Base-by-base conservation (phyloP, 1,140 invertebrate species). In the Wiebesia pumilae region DNA sequence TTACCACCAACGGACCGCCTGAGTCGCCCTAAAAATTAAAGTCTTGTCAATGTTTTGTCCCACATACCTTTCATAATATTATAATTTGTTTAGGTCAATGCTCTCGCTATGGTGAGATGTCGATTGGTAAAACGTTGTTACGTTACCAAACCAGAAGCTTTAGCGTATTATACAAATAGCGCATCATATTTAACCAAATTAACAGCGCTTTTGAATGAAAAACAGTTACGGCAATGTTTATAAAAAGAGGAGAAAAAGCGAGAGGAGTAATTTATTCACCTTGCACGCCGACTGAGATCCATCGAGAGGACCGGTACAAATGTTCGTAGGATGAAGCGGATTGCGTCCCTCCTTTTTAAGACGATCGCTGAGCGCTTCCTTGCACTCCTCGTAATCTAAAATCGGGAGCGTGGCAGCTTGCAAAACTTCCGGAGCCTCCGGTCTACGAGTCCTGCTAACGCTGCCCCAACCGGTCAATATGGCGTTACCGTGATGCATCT, bases 1-100 rank as follows among this genome's bases (percentile, higher is more conserved):
- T 78, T 65, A 95, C 91, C 47, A 95, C 94, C 35, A 96, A 89
- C 19, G 96, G 96, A 71, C 96, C 96, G 38, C 96, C 96, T 16
- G 96, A 96, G 88, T 97, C 96, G 54, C 96, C 96, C 92, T 93
- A 69, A 85, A 87, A 87, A 14, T 35, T 80, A 69, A 54, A 69
- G 78, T 85, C 62, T 77, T 9, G 14, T 54, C 10, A 16, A 65
- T 24, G 30, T 71, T 86, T 54, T 21, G n/a, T 35, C 69, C 75
- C 10, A 81, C 0, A 73, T 69, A 7, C 30, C 3, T 33, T 69
- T 69, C n/a, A 69, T 33, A 65, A n/a, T n/a, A 24, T 10, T 16
- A 24, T 65, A 7, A 24, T 65, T 65, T 7, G 14, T 47, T 47
- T 7, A 47, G 6, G 43, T 54, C 51, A 19, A 16, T 54, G 19